These are phyloP conservation scores for Pagetopsis macropterus DNA, from an alignment of 2,797 vertebrate genomes.

Conservation along the genomic window DNA sequence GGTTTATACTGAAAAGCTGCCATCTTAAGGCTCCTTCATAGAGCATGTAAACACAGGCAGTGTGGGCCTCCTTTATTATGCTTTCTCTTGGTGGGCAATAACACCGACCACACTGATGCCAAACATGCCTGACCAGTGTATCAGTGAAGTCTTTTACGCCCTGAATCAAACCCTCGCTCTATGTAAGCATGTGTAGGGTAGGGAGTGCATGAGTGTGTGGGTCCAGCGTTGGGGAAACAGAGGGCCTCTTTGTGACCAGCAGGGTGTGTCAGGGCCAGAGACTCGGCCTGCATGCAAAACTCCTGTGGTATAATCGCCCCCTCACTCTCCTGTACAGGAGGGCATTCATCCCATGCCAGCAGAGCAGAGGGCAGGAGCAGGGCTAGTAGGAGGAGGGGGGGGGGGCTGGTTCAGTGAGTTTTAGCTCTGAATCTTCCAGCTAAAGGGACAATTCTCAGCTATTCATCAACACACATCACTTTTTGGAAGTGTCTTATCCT, in stretches of 20 bases:
- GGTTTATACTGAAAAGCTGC: constrained; percentile 6
- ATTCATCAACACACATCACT: constrained; percentile 29
- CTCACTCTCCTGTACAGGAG: constrained; percentile 76
- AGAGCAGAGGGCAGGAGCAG: constrained; percentile 49
- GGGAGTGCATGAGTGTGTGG: constrained; percentile 48
- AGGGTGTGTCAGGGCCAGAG: constrained; percentile 64
- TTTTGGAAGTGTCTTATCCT: background rate
- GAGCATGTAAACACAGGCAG: constrained; percentile 60
- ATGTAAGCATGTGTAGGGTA: constrained; percentile 42
- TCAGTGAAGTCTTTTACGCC: constrained; percentile 77
- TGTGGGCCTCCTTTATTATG: constrained; percentile 60
- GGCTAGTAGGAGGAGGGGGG: constrained; percentile 15
- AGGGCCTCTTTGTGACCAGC: constrained; percentile 76
- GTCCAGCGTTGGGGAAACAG: constrained; percentile 69
- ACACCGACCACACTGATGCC: constrained; percentile 70
- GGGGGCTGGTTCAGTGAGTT: constrained; percentile 53
- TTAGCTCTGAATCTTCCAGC: constrained; percentile 19
- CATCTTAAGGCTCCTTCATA: constrained; percentile 53
- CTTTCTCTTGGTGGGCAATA: constrained; percentile 65
- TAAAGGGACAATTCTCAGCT: constrained; percentile 24
- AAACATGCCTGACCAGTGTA: constrained; percentile 68
- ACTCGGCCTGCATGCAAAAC: constrained; percentile 76
- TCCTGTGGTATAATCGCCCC: constrained; percentile 68
- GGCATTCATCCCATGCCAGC: constrained; percentile 79
- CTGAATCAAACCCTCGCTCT: constrained; percentile 69